Conservation (phyloP, 1,140 invertebrate genomes). For the Bilobella aurantiaca region DNA sequence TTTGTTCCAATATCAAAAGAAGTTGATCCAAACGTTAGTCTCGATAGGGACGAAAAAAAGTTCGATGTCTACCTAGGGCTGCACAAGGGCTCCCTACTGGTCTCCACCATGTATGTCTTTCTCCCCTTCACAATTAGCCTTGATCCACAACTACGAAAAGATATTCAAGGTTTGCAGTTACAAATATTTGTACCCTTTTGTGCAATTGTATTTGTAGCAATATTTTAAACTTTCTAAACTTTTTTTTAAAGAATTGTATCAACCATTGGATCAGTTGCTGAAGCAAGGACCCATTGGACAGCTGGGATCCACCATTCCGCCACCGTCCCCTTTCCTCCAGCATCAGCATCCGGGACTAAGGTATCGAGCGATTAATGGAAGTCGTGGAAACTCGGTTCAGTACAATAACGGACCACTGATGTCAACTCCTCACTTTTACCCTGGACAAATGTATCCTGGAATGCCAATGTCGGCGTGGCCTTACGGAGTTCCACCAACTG, state of each 20-base stretch:
- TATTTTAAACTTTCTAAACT: not conserved
- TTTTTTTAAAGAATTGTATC: slow-evolving; percentile 28
- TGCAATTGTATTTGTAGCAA: not conserved
- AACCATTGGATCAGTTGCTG: slow-evolving; percentile 31
- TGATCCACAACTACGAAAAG: slow-evolving; percentile 90
- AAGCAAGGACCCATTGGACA: slow-evolving; percentile 16
- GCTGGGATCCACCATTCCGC: slow-evolving; percentile 3
- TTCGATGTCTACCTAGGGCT: slow-evolving; percentile 83
- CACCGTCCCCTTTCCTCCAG: slow-evolving; percentile 7
- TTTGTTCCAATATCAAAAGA: slow-evolving; percentile 75
- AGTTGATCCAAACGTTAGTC: slow-evolving; percentile 73
- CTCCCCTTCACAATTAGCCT: slow-evolving; percentile 92
- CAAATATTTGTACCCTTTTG: not conserved
- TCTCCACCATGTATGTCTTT: slow-evolving; percentile 85
- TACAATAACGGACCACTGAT: slow-evolving; percentile 6
- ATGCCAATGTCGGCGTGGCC: not conserved
- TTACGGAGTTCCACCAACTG: not conserved
- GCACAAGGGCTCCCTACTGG: slow-evolving; percentile 65
- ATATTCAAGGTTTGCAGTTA: slow-evolving; percentile 65
- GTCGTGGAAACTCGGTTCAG: not conserved
- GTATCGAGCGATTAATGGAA: not conserved
- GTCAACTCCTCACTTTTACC: not conserved
- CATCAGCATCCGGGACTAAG: not conserved
- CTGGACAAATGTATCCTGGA: not conserved
- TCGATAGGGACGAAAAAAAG: slow-evolving; percentile 88